phyloP scores from a whole-genome alignment of 1,140 invertebrate species.

The Pentalonia nigronervosa region DNA sequence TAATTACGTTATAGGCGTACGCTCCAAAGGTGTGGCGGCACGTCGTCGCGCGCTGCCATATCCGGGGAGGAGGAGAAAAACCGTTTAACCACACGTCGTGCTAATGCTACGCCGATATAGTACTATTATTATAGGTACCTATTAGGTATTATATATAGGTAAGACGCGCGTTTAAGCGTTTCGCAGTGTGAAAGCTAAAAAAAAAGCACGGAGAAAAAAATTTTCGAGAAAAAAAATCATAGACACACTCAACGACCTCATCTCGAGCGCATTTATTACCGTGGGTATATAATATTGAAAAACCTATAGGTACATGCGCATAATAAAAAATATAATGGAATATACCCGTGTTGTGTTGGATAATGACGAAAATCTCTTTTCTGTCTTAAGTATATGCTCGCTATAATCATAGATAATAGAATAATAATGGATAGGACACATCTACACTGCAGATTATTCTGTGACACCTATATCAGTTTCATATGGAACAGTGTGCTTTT shows the following conservation, averaged over 20 bases:
- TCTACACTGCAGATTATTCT: too few relatives aligned
- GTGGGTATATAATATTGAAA: background rate
- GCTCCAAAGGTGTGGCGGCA: background rate
- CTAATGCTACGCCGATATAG: background rate
- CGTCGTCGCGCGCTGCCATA: background rate
- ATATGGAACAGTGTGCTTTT: too few relatives aligned
- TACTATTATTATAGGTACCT: background rate
- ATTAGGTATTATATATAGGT: background rate
- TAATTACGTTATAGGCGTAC: background rate
- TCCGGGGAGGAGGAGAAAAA: background rate
- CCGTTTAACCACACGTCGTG: slow-evolving; percentile 28
- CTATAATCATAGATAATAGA: background rate
- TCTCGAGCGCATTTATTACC: background rate
- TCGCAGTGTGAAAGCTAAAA: slow-evolving; percentile 25
- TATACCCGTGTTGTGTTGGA: background rate
- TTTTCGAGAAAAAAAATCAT: background rate
- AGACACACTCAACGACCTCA: background rate
- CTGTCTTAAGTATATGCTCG: background rate
- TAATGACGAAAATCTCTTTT: too few relatives aligned
- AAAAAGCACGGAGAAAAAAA: background rate
- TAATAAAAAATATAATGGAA: background rate
- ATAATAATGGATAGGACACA: too few relatives aligned
- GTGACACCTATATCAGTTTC: too few relatives aligned
- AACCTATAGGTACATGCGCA: background rate
- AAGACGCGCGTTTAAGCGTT: background rate